Evolutionary conservation across 2,113 vertebrate genomes (phyloP), one percentile per base, ranked within the genome.

Genomic region (Opisthocomus hoazin): DNA sequence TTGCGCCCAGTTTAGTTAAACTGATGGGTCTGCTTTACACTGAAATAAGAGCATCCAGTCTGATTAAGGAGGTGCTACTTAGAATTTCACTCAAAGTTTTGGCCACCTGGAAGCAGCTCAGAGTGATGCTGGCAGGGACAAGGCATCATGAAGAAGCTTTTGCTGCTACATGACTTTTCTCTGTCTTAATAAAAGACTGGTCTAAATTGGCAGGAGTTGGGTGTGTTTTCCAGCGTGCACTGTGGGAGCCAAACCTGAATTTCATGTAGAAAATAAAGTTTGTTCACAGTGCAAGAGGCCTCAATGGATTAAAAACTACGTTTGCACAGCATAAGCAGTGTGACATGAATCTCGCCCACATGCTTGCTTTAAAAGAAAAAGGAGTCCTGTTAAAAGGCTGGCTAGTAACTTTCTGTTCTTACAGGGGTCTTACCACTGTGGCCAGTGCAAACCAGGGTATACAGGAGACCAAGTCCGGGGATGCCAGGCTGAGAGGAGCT

Each of bases 381-480:
- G 30, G 5, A 57, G 8, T 61, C 9, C 39, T 30, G 5, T 84
- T 95, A 36, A 90, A 81, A 80, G 48, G 3, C n/a, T 79, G 26
- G 5, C 13, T 57, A 30, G 7, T 79, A 32, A 16, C 18, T 56
- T 78, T 53, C 70, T 91, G 32, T 84, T 71, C 21, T 70, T 63
- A 26, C 94, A 99, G 99, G 99, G 99, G 15, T 99, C 99, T 45
- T 99, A 98, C 93, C 98, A 87, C 80, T 99, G 99, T 79, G 99
- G 99, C 34, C 98, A 98, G 37, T 99, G 99, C 94, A 98, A 98
- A 94, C 48, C 97, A 45, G 99, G 99, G 23, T 99, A 98, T 87
- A 98, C 90, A 26, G 99, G 99, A 32, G 98, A 99, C 96, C 99
- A 99, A 97, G 79, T 57, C 15, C 98, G 93, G 26, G 99, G 99